Percentiles rank a stretch among this genome's conserved stretches.
These are phyloP conservation scores for Clistopyga incitator DNA, from an alignment of 2,888 invertebrate genomes.

Conservation along the genomic window DNA sequence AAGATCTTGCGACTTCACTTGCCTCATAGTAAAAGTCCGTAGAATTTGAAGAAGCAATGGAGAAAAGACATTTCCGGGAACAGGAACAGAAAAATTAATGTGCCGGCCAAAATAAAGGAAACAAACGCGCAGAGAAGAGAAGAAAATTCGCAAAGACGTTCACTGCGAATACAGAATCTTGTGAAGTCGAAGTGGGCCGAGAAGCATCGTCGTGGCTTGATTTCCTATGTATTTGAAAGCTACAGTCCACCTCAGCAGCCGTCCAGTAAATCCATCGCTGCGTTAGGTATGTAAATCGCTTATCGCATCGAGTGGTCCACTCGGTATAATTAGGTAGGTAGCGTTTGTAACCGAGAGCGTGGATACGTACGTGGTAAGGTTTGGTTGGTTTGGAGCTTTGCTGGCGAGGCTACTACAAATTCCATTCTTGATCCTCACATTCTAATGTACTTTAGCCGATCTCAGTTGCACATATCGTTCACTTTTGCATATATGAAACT, in stretches of 20 bases:
- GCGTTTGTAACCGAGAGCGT: constrained; percentile 58
- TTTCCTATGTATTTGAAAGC: constrained; percentile 28
- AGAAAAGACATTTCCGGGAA: constrained; percentile 14
- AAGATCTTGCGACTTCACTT: neutral
- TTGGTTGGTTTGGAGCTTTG: constrained; percentile 22
- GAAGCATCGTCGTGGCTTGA: neutral
- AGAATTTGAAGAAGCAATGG: constrained; percentile 13
- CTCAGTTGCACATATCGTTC: neutral
- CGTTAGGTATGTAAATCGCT: constrained; percentile 83
- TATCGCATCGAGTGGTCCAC: constrained; percentile 82
- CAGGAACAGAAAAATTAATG: constrained; percentile 24
- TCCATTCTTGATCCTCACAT: constrained; percentile 6
- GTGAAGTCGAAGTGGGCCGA: neutral
- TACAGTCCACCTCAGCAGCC: constrained; percentile 47
- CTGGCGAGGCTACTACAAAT: constrained; percentile 20
- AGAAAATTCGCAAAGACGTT: constrained; percentile 22
- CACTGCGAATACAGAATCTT: constrained; percentile 29
- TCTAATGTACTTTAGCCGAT: neutral
- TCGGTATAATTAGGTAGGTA: constrained; percentile 83
- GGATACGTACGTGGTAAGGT: neutral
- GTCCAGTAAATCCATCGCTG: constrained; percentile 82
- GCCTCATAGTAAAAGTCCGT: neutral
- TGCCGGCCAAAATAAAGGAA: neutral
- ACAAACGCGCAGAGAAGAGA: constrained; percentile 1
- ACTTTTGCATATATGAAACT: neutral